These are phyloP conservation scores for Cardiocondyla obscurior DNA, from an alignment of 1,140 invertebrate genomes.

Conservation along the genomic window DNA sequence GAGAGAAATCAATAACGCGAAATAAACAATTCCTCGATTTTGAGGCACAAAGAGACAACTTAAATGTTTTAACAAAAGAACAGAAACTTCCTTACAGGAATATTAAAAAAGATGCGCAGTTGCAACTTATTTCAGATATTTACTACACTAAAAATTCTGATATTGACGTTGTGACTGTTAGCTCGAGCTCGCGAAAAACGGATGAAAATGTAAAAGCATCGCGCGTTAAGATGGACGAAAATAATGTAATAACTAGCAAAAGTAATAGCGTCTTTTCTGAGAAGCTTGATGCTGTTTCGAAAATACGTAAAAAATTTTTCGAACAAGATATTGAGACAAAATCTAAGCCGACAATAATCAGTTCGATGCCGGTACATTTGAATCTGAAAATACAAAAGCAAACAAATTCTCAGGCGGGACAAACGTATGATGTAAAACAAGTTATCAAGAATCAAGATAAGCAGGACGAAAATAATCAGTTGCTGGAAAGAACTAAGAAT, in stretches of 20 bases:
- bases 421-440: background rate
- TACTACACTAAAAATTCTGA: constrained; percentile 3
- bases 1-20: background rate
- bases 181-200: background rate
- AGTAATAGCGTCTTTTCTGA: background rate
- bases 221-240: background rate
- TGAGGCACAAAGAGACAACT: background rate
- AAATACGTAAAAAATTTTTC: background rate
- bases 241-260: background rate
- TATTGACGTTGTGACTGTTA: background rate
- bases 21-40: background rate
- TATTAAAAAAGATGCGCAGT: background rate
- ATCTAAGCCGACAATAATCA: constrained; percentile 44
- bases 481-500: background rate
- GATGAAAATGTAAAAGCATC: background rate
- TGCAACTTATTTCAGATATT: background rate
- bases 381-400: background rate
- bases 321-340: background rate
- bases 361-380: constrained; percentile 6
- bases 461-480: background rate
- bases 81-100: background rate
- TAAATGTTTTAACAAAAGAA: background rate
- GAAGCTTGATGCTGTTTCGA: background rate
- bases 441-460: background rate
- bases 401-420: background rate